Percentiles rank a stretch among this genome's conserved stretches.
phyloP scores from a whole-genome alignment of 2,113 vertebrate genomes.

The Puffinus mauretanicus region DNA sequence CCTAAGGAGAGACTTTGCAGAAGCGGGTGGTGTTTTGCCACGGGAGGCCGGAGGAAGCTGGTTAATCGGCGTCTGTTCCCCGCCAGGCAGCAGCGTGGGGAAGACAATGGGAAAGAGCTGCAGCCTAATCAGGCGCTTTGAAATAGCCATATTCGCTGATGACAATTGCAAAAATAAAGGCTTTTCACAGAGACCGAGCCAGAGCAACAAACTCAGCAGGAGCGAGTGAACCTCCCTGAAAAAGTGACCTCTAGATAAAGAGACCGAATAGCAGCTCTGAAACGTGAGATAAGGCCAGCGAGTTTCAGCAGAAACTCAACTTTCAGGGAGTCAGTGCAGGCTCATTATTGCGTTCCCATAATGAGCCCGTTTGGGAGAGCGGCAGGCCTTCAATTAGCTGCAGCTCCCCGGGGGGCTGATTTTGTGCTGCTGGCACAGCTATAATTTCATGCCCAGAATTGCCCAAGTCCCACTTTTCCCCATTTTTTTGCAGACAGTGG shows the following conservation, averaged over 20 bases:
- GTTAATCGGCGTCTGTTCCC: background rate
- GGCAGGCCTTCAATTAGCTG: background rate
- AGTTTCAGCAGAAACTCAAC: background rate
- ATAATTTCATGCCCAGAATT: background rate
- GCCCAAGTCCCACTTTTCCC: background rate
- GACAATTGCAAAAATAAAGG: background rate
- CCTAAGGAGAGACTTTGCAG: background rate
- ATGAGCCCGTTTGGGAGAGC: background rate
- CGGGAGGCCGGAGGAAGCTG: background rate
- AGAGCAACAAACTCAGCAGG: background rate
- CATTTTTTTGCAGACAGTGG: constrained; percentile 22
- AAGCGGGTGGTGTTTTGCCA: background rate
- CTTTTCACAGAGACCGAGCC: background rate
- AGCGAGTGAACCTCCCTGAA: background rate
- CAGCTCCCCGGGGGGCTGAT: background rate
- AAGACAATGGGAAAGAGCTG: background rate
- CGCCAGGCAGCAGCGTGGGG: background rate
- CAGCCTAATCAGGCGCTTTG: background rate
- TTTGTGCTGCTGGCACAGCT: background rate
- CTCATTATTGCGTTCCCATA: background rate
- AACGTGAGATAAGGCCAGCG: rapidly evolving
- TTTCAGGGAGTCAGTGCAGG: background rate
- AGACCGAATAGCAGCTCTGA: background rate
- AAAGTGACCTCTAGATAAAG: background rate
- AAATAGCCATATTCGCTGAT: background rate